Conservation (phyloP, 2,113 vertebrate genomes). For the Struthio camelus region DNA sequence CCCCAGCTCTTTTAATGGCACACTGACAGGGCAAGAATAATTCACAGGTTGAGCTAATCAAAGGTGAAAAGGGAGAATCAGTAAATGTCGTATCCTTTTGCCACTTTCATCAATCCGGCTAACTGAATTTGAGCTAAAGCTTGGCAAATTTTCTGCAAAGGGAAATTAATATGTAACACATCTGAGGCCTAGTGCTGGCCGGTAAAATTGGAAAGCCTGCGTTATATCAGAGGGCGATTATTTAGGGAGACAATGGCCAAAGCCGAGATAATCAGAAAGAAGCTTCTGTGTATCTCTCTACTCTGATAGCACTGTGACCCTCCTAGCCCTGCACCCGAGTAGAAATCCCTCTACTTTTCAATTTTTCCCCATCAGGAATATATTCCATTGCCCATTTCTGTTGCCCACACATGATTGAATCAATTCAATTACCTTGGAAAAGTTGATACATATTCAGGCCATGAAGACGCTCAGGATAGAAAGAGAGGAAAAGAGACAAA, state of each 20-base stretch:
- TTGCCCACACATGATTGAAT: slow-evolving; percentile 91
- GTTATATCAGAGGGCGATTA: slow-evolving; percentile 84
- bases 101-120: slow-evolving; percentile 99
- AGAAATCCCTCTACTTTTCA: slow-evolving; percentile 81
- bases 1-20: slow-evolving; percentile 80
- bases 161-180: slow-evolving; percentile 99
- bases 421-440: slow-evolving; percentile 94
- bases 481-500: slow-evolving; percentile 84
- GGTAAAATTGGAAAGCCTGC: slow-evolving; percentile 86
- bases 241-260: slow-evolving; percentile 85
- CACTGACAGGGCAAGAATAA: slow-evolving; percentile 88
- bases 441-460: slow-evolving; percentile 95
- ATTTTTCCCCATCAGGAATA: slow-evolving; percentile 88
- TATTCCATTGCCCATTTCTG: slow-evolving; percentile 89
- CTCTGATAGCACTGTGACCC: slow-evolving; percentile 78
- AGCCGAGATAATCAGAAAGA: slow-evolving; percentile 89
- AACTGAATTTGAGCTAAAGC: slow-evolving; percentile 95
- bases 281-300: slow-evolving; percentile 82
- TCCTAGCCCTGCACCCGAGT: slow-evolving; percentile 54
- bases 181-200: slow-evolving; percentile 83
- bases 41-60: slow-evolving; percentile 94
- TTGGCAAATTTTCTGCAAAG: slow-evolving; percentile 88
- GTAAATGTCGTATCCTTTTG: slow-evolving; percentile 96
- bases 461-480: slow-evolving; percentile 79
- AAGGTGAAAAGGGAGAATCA: slow-evolving; percentile 99